Evolutionary conservation across 2,797 vertebrate genomes (phyloP), one percentile per base, ranked within the genome.

Genomic region (Typhlichthys subterraneus): DNA sequence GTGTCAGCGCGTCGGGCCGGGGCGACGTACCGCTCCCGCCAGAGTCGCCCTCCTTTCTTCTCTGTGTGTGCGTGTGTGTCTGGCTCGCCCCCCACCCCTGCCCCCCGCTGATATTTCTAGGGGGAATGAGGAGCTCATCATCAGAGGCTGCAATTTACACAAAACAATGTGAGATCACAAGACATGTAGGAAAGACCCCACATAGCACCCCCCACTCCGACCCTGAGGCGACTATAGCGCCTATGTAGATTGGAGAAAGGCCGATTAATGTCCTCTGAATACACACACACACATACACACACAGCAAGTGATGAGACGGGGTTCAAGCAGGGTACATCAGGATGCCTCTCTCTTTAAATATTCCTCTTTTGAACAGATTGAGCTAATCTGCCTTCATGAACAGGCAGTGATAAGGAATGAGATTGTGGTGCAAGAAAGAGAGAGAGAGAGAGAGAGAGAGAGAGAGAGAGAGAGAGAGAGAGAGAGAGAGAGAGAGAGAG

Each of bases 91-190:
- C 56, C 51, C 63, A 57, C 48, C 57, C 67, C 68, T 52, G 56
- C 12, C 38, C 48, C 3, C 51, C 58, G 68, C 48, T 59, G 45
- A 64, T 76, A 78, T 74, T 65, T 76, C 75, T 29, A 82, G 79
- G 7, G 38, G 54, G 75, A 60, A 92, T 91, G 70, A 87, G 87
- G 85, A 89, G 91, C 79, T 80, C 83, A 87, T 88, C 88, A 82
- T 84, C 88, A 83, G 87, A 75, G 67, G 86, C 90, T 49, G 86
- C 64, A 87, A 89, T 89, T 91, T 89, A 55, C 76, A 59, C 78
- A 82, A 89, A 90, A 87, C 89, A 91, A 89, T 87, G 85, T 83
- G 83, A 87, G 88, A 87, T 89, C 87, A 86, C 85, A 84, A 76
- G 47, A 54, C 78, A 80, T 73, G 61, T 64, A 76, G 69, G 74